Evolutionary conservation across 2,797 vertebrate genomes (phyloP).

Genomic region (Sarcoramphus papa): DNA sequence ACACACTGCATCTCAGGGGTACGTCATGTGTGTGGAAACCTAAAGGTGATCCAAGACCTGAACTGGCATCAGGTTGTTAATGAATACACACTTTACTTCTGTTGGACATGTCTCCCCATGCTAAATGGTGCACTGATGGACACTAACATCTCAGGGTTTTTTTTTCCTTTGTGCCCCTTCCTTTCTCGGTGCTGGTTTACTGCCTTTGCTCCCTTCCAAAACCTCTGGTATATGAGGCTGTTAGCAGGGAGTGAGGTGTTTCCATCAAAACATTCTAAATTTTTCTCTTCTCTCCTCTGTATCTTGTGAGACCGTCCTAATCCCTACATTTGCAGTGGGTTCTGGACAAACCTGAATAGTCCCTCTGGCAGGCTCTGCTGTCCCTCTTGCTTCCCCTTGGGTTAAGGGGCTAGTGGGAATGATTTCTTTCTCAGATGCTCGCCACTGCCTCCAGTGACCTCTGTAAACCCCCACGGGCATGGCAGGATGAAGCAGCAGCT

Average conservation of each 20-base stretch:
- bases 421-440: background rate
- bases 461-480: background rate
- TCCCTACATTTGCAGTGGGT: background rate
- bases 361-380: background rate
- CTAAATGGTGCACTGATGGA: background rate
- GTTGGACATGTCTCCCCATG: background rate
- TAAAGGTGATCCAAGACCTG: background rate
- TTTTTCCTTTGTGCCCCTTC: background rate
- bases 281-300: background rate
- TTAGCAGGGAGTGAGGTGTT: background rate
- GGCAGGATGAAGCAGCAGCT: background rate
- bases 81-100: background rate
- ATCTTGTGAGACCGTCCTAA: background rate
- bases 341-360: background rate
- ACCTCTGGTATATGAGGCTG: background rate
- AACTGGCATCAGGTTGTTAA: background rate
- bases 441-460: rapidly evolving
- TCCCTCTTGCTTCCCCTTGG: background rate
- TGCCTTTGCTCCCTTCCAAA: background rate
- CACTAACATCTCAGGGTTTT: background rate
- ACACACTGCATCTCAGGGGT: background rate
- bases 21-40: background rate
- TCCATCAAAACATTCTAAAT: background rate
- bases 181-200: background rate
- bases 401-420: background rate